These are phyloP conservation scores for Heloderma charlesbogerti DNA, from an alignment of 2,113 vertebrate genomes.

Conservation along the genomic window DNA sequence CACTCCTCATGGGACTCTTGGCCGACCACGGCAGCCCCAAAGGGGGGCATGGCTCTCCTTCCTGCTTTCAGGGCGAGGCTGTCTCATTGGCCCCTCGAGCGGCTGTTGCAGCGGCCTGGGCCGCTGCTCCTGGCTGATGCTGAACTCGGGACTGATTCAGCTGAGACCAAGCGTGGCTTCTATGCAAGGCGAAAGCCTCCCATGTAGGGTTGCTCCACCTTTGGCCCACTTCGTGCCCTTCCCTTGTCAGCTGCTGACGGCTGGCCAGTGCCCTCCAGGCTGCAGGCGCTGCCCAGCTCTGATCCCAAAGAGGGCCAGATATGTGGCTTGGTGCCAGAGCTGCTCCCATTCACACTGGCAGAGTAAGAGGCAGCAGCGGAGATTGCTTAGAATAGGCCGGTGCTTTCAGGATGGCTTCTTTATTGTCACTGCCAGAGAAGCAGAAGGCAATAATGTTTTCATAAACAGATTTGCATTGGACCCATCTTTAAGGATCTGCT, in stretches of 20 bases:
- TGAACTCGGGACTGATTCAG: not conserved
- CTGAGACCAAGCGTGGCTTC: not conserved
- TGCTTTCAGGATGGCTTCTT: not conserved
- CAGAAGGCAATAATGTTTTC: slow-evolving; percentile 52
- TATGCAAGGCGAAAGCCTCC: not conserved
- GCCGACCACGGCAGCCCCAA: not conserved
- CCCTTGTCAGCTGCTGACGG: too few relatives aligned
- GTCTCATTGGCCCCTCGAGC: not conserved
- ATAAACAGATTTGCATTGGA: not conserved
- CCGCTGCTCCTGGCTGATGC: not conserved
- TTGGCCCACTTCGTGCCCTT: not conserved
- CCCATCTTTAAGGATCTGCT: slow-evolving; percentile 4
- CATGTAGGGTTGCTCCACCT: too few relatives aligned
- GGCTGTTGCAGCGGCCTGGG: not conserved
- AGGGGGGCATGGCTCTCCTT: not conserved
- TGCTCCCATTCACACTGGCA: not conserved
- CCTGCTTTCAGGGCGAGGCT: not conserved
- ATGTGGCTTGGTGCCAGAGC: not conserved
- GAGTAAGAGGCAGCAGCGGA: too few relatives aligned
- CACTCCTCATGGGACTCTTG: too few relatives aligned
- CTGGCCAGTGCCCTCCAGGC: not conserved
- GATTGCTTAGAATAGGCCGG: not conserved
- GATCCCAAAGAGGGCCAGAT: not conserved
- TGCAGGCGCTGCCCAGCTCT: not conserved
- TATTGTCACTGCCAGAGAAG: not conserved